These are phyloP conservation scores for Ammodytes dubius DNA, from an alignment of 2,113 vertebrate species.

Conservation along the genomic window DNA sequence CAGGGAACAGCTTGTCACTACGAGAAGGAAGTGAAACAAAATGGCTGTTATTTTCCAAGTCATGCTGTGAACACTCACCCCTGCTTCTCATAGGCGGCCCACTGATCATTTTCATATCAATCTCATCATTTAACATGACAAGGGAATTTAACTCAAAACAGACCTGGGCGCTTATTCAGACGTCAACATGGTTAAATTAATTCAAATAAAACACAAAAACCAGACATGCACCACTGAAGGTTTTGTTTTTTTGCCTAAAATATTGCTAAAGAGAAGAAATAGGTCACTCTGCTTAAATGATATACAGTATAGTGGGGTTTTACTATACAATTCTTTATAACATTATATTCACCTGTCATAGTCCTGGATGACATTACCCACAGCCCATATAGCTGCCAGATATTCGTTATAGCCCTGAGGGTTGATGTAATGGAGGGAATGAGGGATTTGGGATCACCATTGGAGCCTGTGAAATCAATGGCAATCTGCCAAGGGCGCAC, in stretches of 20 bases:
- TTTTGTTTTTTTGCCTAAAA: background rate
- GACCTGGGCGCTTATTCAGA: no score
- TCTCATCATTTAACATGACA: background rate
- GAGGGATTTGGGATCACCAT: constrained; percentile 90
- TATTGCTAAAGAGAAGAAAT: background rate
- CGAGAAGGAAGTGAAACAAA: background rate
- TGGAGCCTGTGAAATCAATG: constrained; percentile 97
- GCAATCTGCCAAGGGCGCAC: constrained; percentile 86
- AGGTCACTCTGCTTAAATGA: background rate
- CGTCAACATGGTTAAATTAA: no score
- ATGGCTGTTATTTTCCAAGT: background rate
- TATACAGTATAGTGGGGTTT: background rate
- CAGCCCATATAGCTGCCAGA: constrained; percentile 94
- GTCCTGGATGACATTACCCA: constrained; percentile 94
- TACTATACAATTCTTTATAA: background rate
- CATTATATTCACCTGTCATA: constrained; percentile 89
- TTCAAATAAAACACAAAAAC: background rate
- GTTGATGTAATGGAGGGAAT: constrained; percentile 94
- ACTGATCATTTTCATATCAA: background rate
- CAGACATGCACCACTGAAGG: background rate
- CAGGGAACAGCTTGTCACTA: constrained; percentile 98
- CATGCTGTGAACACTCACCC: background rate
- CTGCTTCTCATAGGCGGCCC: background rate
- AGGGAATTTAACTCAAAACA: background rate
- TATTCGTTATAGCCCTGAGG: constrained; percentile 95